Base-by-base conservation (phyloP, 2,797 vertebrate species). In the Silurus aristotelis region DNA sequence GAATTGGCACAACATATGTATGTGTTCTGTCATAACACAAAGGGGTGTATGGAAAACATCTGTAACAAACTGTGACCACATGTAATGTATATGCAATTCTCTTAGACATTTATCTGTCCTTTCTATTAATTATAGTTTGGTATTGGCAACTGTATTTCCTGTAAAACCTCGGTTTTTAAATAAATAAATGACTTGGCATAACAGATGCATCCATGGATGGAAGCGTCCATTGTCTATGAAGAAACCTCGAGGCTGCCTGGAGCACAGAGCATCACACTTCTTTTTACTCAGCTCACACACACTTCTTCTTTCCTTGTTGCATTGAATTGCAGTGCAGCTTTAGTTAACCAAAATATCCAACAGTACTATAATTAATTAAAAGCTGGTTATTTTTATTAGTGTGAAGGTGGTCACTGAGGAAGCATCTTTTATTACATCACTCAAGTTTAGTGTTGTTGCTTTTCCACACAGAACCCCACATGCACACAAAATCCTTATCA, bases 341-440 rank as follows among this genome's bases (percentile, higher is more conserved):
- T 43, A 75, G 15, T 25, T 27, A 63, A 79, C 27, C 48, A 1
- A 56, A 82, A 55, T 20, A 13, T 76, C 46, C 46, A 58, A 48
- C 64, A 75, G 63, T 81, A 70, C 83, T 75, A 78, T 63, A 60
- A 66, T 60, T 64, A 64, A 7, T 31, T 25, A 56, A 27, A 12
- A 84, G 58, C 61, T 77, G 58, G 27, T 22, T 68, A 82, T 46
- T 66, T 73, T 46, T 48, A 22, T n/a, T 64, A 71, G 17, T 70
- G 25, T 58, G 17, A 46, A 61, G 14, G 75, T 85, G 73, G 9
- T 52, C 63, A 80, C 63, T 27, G 63, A 20, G n/a, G 66, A 66
- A 80, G 17, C 70, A 86, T 68, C 67, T 61, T 88, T 84, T 82
- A 85, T 85, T 85, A 83, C 72, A 56, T 71, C 48, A 52, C 6